Conservation (phyloP, 2,888 invertebrate genomes). For the Girardia tigrina region DNA sequence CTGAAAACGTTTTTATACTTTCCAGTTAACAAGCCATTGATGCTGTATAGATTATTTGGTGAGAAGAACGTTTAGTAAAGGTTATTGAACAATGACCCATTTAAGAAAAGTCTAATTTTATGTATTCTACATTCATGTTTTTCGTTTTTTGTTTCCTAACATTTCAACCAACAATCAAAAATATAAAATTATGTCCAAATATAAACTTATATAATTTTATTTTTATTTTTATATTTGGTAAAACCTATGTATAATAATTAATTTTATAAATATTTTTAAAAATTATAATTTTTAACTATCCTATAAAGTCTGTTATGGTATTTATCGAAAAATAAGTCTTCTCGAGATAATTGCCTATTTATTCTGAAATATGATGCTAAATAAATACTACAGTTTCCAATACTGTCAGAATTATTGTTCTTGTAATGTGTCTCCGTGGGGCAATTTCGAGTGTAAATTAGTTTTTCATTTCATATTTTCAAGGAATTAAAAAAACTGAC, state of each 20-base stretch:
- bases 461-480: too few relatives aligned
- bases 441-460: conserved; percentile 6
- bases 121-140: too few relatives aligned
- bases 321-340: background rate
- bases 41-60: too few relatives aligned
- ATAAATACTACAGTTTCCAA: conserved; percentile 2
- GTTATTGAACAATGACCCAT: too few relatives aligned
- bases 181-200: background rate
- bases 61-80: too few relatives aligned
- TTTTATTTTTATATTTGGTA: background rate
- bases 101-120: too few relatives aligned
- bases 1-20: too few relatives aligned
- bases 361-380: conserved; percentile 8
- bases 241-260: too few relatives aligned
- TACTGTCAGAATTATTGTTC: conserved; percentile 16
- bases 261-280: too few relatives aligned
- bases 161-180: background rate
- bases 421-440: background rate
- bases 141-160: too few relatives aligned
- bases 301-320: background rate
- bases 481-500: too few relatives aligned
- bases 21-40: too few relatives aligned
- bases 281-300: background rate
- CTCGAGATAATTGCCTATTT: conserved; percentile 13
- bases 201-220: background rate